phyloP scores from a whole-genome alignment of 2,797 vertebrate genomes.

The Etheostoma perlongum region DNA sequence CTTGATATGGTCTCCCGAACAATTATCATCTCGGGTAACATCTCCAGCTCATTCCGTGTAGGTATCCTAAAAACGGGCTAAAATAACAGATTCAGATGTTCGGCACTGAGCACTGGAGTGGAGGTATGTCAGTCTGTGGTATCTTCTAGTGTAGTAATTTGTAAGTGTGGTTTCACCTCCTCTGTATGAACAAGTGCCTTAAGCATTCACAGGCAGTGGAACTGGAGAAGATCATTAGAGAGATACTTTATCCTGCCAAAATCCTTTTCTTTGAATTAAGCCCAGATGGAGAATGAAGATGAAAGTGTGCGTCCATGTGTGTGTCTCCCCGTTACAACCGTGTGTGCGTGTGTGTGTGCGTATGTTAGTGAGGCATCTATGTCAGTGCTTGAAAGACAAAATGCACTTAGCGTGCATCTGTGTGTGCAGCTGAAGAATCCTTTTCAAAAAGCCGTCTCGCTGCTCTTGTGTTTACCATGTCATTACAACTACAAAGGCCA shows the following conservation, averaged over 20 bases:
- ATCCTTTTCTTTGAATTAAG: slow-evolving; percentile 87
- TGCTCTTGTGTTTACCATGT: slow-evolving; percentile 83
- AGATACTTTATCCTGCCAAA: slow-evolving; percentile 88
- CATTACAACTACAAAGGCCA: slow-evolving; percentile 87
- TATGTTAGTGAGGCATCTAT: slow-evolving; percentile 71
- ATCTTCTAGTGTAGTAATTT: slow-evolving; percentile 84
- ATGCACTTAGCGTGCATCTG: slow-evolving; percentile 50
- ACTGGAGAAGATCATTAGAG: slow-evolving; percentile 88
- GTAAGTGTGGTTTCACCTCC: slow-evolving; percentile 87
- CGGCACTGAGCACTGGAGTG: slow-evolving; percentile 62
- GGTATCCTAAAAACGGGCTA: slow-evolving; percentile 59
- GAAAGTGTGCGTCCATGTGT: slow-evolving; percentile 77
- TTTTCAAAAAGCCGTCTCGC: slow-evolving; percentile 77
- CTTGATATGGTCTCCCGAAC: slow-evolving; percentile 62
- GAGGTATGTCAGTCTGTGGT: slow-evolving; percentile 84
- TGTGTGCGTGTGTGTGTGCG: slow-evolving; percentile 46
- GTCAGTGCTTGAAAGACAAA: slow-evolving; percentile 69
- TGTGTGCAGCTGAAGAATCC: slow-evolving; percentile 73
- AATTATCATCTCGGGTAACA: slow-evolving; percentile 73
- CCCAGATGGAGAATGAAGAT: slow-evolving; percentile 87
- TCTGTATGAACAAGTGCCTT: slow-evolving; percentile 87
- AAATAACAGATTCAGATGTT: slow-evolving; percentile 73
- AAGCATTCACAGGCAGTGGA: slow-evolving; percentile 86
- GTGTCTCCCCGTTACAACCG: slow-evolving; percentile 59
- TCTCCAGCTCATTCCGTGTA: slow-evolving; percentile 45